Evolutionary conservation across 2,888 invertebrate genomes (phyloP).

Genomic region (Hirtodrosophila trivittata): DNA sequence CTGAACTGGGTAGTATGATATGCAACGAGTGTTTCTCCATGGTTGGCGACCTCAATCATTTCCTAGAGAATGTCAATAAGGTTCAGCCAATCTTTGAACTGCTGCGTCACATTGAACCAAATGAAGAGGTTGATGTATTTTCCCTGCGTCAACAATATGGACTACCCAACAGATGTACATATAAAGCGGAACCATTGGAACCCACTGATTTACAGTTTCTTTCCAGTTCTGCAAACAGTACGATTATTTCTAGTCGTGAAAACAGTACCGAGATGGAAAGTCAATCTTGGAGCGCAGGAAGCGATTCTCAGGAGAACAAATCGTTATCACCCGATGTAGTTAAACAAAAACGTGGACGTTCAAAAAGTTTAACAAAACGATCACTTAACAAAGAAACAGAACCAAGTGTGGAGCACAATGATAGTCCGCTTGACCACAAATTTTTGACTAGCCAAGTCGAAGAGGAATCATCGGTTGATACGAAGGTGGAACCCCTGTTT

Average conservation of each 20-base stretch:
- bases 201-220: too few species aligned
- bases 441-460: not conserved
- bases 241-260: not conserved
- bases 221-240: not conserved
- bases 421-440: too few species aligned
- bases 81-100: conserved; percentile 64
- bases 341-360: conserved; percentile 32
- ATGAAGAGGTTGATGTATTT: conserved; percentile 35
- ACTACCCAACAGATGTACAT: conserved; percentile 7
- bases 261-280: not conserved
- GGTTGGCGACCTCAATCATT: conserved; percentile 30
- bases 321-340: not conserved
- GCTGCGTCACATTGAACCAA: conserved; percentile 50
- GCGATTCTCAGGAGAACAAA: not conserved
- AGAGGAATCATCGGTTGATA: conserved; percentile 3
- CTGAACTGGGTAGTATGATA: conserved; percentile 53
- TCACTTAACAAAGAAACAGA: not conserved
- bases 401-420: not conserved
- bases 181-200: not conserved
- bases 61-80: conserved; percentile 49
- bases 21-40: conserved; percentile 48
- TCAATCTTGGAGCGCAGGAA: not conserved
- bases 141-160: conserved; percentile 51
- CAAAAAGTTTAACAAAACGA: conserved; percentile 7
- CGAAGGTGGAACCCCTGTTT: not conserved